Base-by-base conservation (phyloP, 1,140 invertebrate genomes). In the Acromyrmex echinatior region DNA sequence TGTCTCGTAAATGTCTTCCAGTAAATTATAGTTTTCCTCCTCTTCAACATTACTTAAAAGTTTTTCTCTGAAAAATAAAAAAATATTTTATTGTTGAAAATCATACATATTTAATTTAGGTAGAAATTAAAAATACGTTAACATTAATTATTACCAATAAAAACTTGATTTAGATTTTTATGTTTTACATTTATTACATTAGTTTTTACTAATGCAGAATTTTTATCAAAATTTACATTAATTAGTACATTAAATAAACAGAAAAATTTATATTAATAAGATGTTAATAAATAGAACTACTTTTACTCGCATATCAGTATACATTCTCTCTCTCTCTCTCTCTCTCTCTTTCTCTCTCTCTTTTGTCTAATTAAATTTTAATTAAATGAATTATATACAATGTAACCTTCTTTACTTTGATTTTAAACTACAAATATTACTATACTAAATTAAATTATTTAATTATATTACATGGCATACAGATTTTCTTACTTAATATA, bases 1-100 rank as follows among this genome's bases (percentile, higher is more conserved):
- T 6, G 94, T 94, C 89, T 96, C 95, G 77, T 95, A 95, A 91
- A 95, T 94, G 74, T 96, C 95, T 79, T 95, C 94, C 53, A 95
- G 90, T 45, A 95, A 91, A 89, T 95, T 95, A 84, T 95, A 95
- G 71, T 95, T 95, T 77, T 94, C 94, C 68, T 95, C 93, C 21
- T 88, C 88, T n/a, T 93, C 93, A 71, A 94, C 88, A 66, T 94
- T 95, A 87, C 87, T 86, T 4, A 95, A 91, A 53, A 95, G 92
- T 62, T 92, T 94, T 84, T 95, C 92, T 80, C 94, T 96, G 91
- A 63, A 94, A 93, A 77, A 92, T 62, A 80, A 89, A 86, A 89
- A 18, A 78, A 82, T 78, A 70, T 28, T 49, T 14, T 21, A 62
- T n/a, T 66, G n/a, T 49, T 21, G 16, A 60, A 45, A 65, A 25